Percentiles rank a stretch among this genome's conserved stretches.
phyloP scores from a whole-genome alignment of 2,113 vertebrate species.

The Crotalus viridis region DNA sequence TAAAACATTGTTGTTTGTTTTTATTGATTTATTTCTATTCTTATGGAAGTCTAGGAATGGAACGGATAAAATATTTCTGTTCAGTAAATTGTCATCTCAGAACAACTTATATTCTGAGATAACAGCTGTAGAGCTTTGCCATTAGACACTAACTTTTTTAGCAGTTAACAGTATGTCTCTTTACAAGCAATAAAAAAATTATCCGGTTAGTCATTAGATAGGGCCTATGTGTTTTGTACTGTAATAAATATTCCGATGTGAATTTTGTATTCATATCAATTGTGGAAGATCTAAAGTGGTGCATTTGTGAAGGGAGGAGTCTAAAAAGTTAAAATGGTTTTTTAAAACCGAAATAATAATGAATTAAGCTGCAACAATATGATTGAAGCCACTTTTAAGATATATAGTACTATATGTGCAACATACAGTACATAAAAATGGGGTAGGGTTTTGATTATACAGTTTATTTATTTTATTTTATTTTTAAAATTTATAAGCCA shows the following conservation, averaged over 20 bases:
- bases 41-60: neutral
- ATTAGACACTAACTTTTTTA: neutral
- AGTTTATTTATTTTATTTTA: neutral
- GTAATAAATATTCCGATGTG: neutral
- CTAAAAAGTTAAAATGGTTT: neutral
- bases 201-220: neutral
- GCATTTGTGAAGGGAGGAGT: no score
- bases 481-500: no score
- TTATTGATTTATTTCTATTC: neutral
- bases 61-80: neutral
- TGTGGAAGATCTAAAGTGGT: neutral
- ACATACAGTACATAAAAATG: neutral
- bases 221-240: neutral
- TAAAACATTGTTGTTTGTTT: neutral
- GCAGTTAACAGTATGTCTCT: neutral
- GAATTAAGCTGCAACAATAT: neutral
- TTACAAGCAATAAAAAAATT: neutral
- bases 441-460: neutral
- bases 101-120: neutral
- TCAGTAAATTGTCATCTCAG: neutral
- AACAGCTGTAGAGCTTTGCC: neutral
- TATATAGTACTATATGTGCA: neutral
- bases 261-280: neutral
- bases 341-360: neutral
- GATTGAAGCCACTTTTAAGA: neutral